Evolutionary conservation across 2,113 vertebrate genomes (phyloP), one percentile per base, ranked within the genome.

Genomic region (Cavia porcellus): DNA sequence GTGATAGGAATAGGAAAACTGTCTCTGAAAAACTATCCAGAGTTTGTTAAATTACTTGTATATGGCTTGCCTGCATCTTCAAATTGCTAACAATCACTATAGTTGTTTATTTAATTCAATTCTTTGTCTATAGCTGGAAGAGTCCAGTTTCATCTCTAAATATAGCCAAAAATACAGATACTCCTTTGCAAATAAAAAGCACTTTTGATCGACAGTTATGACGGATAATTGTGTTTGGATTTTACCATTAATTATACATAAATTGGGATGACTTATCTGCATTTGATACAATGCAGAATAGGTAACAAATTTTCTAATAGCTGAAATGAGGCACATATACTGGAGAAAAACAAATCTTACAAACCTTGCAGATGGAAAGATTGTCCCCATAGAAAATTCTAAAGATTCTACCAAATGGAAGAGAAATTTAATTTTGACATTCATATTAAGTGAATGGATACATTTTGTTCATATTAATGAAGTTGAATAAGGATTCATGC

Each of bases 241-340:
- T 88, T 83, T 91, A 38, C 38, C 59, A 77, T 70, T 75, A 96
- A 70, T 59, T 42, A 47, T 87, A 74, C 50, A 79, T 95, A 42
- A 90, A 50, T 68, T 89, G 22, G 50, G 24, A n/a, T 62, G 17
- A 91, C 59, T 52, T 59, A 17, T 94, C 15, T 88, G 15, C 12
- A 55, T 94, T 93, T n/a, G 90, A 74, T 79, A 87, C 88, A 20
- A 57, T 72, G 57, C 25, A 88, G 68, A 72, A 28, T 70, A 45
- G 45, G 20, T 24, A 79, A 28, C 79, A 82, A 72, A 47, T 30
- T 77, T 77, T 77, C 17, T 77, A 77, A 3, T 50, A 25, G 47
- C 24, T 50, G 6, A 45, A 77, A 77, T 77, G 30, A 47, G 22
- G 25, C 42, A 77, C 13, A 77, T 5, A 47, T 30, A 74, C 25